Base-by-base conservation (phyloP, 37 sponge, comb jelly and placozoan genomes). In the Hexactinellida sp. region DNA sequence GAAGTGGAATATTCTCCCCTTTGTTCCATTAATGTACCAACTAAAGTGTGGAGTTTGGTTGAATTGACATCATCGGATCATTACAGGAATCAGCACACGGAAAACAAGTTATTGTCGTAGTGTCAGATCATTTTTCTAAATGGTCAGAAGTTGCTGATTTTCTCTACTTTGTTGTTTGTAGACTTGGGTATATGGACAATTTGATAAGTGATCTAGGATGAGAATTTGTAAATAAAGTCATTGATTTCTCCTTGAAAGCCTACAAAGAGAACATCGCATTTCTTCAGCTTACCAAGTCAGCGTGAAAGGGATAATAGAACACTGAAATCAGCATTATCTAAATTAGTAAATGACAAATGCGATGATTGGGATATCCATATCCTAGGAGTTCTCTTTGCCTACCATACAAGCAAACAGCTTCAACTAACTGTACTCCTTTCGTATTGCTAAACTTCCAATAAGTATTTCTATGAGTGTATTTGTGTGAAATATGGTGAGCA, bases 191-290 rank as follows among this genome's bases (percentile, higher is more conserved):
- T 39, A 41, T 41, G 47, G 47, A 41, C 47, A 39, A 47, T 24
- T 32, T 85, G 47, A 85, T 85, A 25, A 85, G 51, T 41, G 85
- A 85, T 47, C 85, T 47, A 39, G 85, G 85, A 39, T 19, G 85
- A 85, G 54, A 85, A 54, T 85, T 85, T 34, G 85, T 85, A 32
- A 85, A 85, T n/a, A 25, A 37, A 85, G 47, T 85, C 10, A 39
- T 39, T 35, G 36, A 37, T n/a, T 47, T 39, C 85, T 85, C 10
- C 47, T 47, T 41, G 36, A 35, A 25, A 85, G 38, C n/a, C n/a
- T n/a, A n/a, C n/a, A n/a, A n/a, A n/a, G n/a, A n/a, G n/a, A n/a
- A n/a, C n/a, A n/a, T n/a, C n/a, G n/a, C n/a, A n/a, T n/a, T n/a
- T n/a, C n/a, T n/a, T n/a, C n/a, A n/a, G n/a, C n/a, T n/a, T n/a